Evolutionary conservation across 2,888 invertebrate species (phyloP).

Genomic region (Meiosimyza platycephala): DNA sequence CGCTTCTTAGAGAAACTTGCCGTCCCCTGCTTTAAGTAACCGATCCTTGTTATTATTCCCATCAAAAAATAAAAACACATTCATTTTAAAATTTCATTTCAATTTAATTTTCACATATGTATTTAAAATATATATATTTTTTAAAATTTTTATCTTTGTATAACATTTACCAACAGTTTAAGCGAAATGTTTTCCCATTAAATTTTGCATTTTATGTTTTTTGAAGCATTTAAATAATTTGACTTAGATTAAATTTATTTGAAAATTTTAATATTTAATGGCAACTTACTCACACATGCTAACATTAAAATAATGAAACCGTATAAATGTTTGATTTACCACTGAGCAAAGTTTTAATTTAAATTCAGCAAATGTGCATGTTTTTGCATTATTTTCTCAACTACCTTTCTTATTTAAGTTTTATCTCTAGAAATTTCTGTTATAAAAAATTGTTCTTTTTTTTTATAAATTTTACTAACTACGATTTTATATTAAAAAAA

Average conservation of each 20-base stretch:
- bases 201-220: not conserved
- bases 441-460: not conserved
- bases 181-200: conserved; percentile 19
- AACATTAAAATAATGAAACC: not conserved
- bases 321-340: not conserved
- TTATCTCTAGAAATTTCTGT: not conserved
- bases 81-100: no score
- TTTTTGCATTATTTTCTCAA: not conserved
- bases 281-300: not conserved
- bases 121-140: not conserved
- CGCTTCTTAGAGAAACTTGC: no score
- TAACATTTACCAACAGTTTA: not conserved
- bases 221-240: not conserved
- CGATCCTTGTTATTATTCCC: no score
- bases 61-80: no score
- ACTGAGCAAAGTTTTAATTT: not conserved
- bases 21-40: no score
- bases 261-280: not conserved
- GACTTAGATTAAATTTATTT: not conserved
- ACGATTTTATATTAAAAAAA: not conserved
- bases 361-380: no score
- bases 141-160: conserved; percentile 3
- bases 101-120: no score
- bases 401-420: not conserved
- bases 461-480: conserved; percentile 8